Percentiles rank a stretch among this genome's conserved stretches.
Evolutionary conservation across 2,113 vertebrate species (phyloP).

Genomic region (Eleginops maclovinus): DNA sequence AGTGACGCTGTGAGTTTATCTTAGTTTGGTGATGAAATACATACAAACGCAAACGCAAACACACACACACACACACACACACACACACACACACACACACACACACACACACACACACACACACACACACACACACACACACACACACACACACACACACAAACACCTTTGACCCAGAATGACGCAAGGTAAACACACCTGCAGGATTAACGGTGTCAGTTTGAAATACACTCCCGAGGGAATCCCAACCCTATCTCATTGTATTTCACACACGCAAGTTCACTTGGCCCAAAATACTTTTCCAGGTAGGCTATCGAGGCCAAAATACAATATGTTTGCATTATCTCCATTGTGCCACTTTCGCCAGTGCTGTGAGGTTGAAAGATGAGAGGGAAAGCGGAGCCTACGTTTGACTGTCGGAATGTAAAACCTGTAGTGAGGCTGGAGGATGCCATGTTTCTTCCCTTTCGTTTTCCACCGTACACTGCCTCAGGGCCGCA

Average conservation of each 20-base stretch:
- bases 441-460: not conserved
- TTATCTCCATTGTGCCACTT: conserved; percentile 36
- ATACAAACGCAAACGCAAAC: too few species aligned
- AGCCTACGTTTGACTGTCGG: conserved; percentile 14
- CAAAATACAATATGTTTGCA: too few species aligned
- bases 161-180: too few species aligned
- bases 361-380: not conserved
- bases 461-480: conserved; percentile 68
- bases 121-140: not conserved
- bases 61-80: too few species aligned
- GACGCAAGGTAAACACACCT: too few species aligned
- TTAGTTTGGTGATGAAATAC: too few species aligned
- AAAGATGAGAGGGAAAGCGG: not conserved
- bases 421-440: conserved; percentile 9
- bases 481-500: not conserved
- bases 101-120: too few species aligned
- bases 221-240: not conserved
- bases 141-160: too few species aligned
- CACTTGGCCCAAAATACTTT: not conserved
- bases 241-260: not conserved
- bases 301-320: not conserved
- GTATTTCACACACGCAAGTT: not conserved
- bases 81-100: too few species aligned
- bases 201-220: too few species aligned
- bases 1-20: not conserved